phyloP scores from a whole-genome alignment of 2,113 vertebrate species.

The Aspidoscelis tigris region DNA sequence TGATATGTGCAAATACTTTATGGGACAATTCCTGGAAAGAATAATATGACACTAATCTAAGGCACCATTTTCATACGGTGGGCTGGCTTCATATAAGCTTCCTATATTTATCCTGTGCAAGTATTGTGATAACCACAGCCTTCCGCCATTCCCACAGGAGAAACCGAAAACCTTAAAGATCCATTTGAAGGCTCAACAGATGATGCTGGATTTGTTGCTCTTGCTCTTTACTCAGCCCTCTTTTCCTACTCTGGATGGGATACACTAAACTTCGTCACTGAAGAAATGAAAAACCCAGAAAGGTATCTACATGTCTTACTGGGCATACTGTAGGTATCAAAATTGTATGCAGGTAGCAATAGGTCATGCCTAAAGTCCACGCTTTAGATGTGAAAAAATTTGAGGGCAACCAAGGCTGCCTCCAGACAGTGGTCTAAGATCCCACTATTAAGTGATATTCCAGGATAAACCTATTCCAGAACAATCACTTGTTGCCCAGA shows the following conservation, averaged over 20 bases:
- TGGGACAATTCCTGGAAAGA: not conserved
- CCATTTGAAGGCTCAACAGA: slow-evolving; percentile 81
- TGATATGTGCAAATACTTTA: not conserved
- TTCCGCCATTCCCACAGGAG: slow-evolving; percentile 62
- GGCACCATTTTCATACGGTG: not conserved
- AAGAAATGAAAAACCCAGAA: slow-evolving; percentile 87
- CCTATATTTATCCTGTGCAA: not conserved
- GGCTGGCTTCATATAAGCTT: not conserved
- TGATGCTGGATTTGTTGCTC: slow-evolving; percentile 78
- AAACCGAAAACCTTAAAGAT: slow-evolving; percentile 77
- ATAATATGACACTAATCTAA: not conserved
- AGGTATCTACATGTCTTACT: slow-evolving; percentile 65
- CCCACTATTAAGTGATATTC: too few species aligned
- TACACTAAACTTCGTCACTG: slow-evolving; percentile 88
- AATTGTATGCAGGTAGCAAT: not conserved
- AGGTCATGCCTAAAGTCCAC: too few species aligned
- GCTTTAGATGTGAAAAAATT: not conserved
- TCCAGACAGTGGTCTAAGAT: too few species aligned
- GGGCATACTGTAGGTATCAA: not conserved
- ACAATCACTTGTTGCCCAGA: too few species aligned
- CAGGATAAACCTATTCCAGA: too few species aligned
- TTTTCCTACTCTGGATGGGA: slow-evolving; percentile 91
- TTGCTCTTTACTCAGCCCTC: slow-evolving; percentile 89
- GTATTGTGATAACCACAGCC: not conserved
- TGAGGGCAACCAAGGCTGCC: not conserved